phyloP scores from a whole-genome alignment of 2,888 invertebrate species.

The Drosophila neotestacea region DNA sequence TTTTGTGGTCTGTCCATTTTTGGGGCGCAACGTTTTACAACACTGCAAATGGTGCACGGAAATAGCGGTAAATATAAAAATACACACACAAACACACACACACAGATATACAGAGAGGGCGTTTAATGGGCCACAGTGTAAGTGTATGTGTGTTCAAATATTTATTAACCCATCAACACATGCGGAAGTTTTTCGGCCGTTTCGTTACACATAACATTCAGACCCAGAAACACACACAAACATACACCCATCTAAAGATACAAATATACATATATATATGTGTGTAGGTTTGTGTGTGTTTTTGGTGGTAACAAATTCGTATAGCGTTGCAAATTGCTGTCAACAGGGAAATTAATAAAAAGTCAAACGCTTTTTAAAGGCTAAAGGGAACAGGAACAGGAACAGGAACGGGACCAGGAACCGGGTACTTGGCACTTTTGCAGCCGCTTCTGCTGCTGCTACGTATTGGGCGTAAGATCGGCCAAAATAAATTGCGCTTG shows the following conservation, averaged over 20 bases:
- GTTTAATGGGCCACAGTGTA: constrained; percentile 37
- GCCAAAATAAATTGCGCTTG: constrained; percentile 48
- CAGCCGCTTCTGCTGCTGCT: neutral
- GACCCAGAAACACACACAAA: constrained; percentile 14
- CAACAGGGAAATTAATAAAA: constrained; percentile 79
- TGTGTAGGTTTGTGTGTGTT: constrained; percentile 26
- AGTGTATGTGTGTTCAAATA: constrained; percentile 74
- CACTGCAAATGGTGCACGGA: constrained; percentile 74
- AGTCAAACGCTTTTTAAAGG: constrained; percentile 73
- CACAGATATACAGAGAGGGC: constrained; percentile 11
- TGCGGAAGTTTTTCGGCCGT: constrained; percentile 79
- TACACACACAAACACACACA: constrained; percentile 44
- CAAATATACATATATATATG: neutral
- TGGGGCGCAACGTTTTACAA: constrained; percentile 73
- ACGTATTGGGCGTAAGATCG: constrained; percentile 52
- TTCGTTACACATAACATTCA: constrained; percentile 68
- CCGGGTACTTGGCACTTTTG: constrained; percentile 11
- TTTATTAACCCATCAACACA: constrained; percentile 84
- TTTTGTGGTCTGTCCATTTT: constrained; percentile 74
- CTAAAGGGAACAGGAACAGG: constrained; percentile 27
- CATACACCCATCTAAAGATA: neutral
- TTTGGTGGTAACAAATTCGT: constrained; percentile 79
- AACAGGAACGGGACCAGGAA: too few species aligned
- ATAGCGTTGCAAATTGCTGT: constrained; percentile 80
- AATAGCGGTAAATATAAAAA: constrained; percentile 81